Evolutionary conservation across 2,888 invertebrate species (phyloP), one percentile per base, ranked within the genome.

Genomic region (Cinara cedri): DNA sequence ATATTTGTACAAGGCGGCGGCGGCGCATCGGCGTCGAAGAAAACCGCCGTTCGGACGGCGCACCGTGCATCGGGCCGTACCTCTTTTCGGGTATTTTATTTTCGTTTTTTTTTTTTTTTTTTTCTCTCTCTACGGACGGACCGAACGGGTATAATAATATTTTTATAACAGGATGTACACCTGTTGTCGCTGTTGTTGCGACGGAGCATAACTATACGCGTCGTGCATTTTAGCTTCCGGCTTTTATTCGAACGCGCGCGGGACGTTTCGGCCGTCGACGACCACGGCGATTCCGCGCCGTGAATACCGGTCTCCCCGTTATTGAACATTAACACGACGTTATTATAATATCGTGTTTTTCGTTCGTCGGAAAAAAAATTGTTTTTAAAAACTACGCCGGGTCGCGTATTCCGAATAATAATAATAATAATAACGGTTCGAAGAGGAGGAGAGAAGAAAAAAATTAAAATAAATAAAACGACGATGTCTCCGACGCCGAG

Each of bases 171-270:
- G 66, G 76, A 76, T 68, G 68, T 34, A 34, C 34, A 34, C 34
- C 34, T 34, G 34, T 34, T 34, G 34, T 34, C 6, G 34, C 6
- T 34, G 3, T 34, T 34, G 34, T 34, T 34, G 3, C 34, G 34
- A 34, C 34, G 34, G 34, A 54, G 14, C 14, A 4, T 16, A 1
- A 34, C 34, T 34, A 34, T 11, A n/a, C 19, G 57, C n/a, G 46
- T 72, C n/a, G 46, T 72, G 26, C 60, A 19, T 65, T 75, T 75
- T 54, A 54, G 42, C 65, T 75, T 75, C 76, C 55, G 76, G 76
- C 76, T 76, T 76, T 76, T 63, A 46, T 63, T 72, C 26, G n/a
- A n/a, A n/a, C n/a, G n/a, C n/a, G n/a, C n/a, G n/a, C n/a, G n/a
- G n/a, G n/a, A n/a, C n/a, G n/a, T n/a, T n/a, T n/a, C n/a, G n/a